Base-by-base conservation (phyloP, 2,113 vertebrate genomes). In the Oreochromis aureus region DNA sequence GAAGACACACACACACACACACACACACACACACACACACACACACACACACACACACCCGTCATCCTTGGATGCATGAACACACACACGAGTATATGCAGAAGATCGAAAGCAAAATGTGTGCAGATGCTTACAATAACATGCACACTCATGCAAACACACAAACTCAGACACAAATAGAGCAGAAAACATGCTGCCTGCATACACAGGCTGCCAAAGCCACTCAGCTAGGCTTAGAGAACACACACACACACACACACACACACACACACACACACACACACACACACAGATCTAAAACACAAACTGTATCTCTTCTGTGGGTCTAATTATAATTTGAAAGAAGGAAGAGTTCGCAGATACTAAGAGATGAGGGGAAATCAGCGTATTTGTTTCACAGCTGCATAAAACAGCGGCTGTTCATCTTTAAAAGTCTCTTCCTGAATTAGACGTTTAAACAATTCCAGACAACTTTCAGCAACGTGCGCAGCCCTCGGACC, bases 121-220 rank as follows among this genome's bases (percentile, higher is more conserved):
- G 58, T 5, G 15, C 58, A 32, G 15, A 58, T 16, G 71, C 48
- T 66, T 5, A 36, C n/a, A 27, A 24, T 36, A 19, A 39, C 51
- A 58, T 8, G 13, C 18, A 56, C 3, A n/a, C 54, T 11, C 32
- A 41, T 2, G 39, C 63, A 81, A 30, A 86, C 55, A 30, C 83
- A 89, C 81, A 82, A 18, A 73, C 55, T 51, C 82, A 34, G 32
- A 84, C 91, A 90, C 83, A 92, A 88, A 88, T 89, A 92, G 83
- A 88, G 87, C 81, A 34, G 89, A 89, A 91, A 92, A 89, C 88
- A 86, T 82, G 85, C 84, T 85, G 84, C 59, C 85, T 86, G 86
- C 41, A 83, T 8, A 71, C 83, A 80, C 86, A 89, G 51, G 81
- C 56, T 19, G 88, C 87, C 87, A 90, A 85, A 82, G 85, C 55